phyloP scores from a whole-genome alignment of 2,888 invertebrate genomes.

The Pollenia labialis region DNA sequence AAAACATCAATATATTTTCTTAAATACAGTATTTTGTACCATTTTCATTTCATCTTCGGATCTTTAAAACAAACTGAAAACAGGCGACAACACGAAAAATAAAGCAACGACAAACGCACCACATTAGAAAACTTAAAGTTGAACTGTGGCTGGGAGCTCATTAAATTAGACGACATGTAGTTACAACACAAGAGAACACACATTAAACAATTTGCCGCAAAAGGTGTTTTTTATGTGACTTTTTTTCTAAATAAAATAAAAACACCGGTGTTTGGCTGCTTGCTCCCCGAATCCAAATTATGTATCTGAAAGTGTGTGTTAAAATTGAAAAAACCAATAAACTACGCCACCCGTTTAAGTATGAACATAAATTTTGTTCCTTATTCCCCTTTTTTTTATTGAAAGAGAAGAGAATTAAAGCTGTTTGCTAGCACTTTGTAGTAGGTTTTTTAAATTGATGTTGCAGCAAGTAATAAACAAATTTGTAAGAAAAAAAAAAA shows the following conservation, averaged over 20 bases:
- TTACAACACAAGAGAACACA: conserved; percentile 13
- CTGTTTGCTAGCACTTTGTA: background rate
- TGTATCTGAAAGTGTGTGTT: conserved; percentile 11
- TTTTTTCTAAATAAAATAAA: background rate
- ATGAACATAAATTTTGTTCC: conserved; percentile 58
- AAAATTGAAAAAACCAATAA: conserved; percentile 60
- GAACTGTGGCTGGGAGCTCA: conserved; percentile 44
- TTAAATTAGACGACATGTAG: conserved; percentile 29
- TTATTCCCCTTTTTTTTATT: conserved; percentile 31
- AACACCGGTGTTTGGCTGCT: conserved; percentile 1
- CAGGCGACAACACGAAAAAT: conserved; percentile 28
- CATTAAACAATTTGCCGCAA: conserved; percentile 62
- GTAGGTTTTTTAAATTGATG: conserved; percentile 7
- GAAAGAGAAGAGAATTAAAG: background rate
- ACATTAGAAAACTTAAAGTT: conserved; percentile 34
- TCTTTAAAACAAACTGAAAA: conserved; percentile 40
- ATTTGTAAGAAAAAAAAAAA: conserved; percentile 2
- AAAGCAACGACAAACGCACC: background rate
- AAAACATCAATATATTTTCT: conserved; percentile 63
- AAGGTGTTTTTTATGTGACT: conserved; percentile 47
- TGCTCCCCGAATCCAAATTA: background rate
- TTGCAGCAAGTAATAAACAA: conserved; percentile 8
- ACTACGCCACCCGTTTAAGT: conserved; percentile 56
- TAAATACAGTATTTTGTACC: background rate
- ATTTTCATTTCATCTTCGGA: conserved; percentile 6